Percentiles rank a stretch among this genome's conserved stretches.
These are phyloP conservation scores for Meriones unguiculatus DNA, from an alignment of 2,113 vertebrate genomes.

Conservation along the genomic window DNA sequence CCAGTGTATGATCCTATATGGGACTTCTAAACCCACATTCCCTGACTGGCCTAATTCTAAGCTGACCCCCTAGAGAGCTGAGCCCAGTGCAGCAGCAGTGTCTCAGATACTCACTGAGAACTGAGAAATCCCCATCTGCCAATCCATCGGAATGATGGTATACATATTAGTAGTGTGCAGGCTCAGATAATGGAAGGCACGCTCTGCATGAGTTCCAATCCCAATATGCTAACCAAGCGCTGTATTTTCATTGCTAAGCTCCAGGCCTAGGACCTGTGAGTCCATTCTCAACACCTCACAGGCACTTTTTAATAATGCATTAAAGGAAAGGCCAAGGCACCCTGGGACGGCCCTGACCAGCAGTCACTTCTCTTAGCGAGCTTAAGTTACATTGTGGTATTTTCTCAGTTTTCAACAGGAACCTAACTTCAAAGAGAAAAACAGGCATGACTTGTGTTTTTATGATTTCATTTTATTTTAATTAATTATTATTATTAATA, in stretches of 20 bases:
- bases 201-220: background rate
- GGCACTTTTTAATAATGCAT: background rate
- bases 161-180: background rate
- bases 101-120: slow-evolving; percentile 10
- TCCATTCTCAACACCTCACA: background rate
- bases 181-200: background rate
- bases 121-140: background rate
- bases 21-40: background rate
- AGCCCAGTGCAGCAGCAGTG: background rate
- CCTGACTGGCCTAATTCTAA: background rate
- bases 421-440: slow-evolving; percentile 67
- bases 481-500: background rate
- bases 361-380: background rate
- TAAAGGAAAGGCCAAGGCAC: background rate
- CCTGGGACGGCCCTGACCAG: background rate
- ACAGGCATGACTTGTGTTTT: slow-evolving; percentile 24
- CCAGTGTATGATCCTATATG: background rate
- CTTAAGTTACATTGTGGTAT: background rate
- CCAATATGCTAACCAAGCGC: background rate
- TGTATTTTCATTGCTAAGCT: background rate
- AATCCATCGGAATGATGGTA: background rate
- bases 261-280: background rate
- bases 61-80: background rate
- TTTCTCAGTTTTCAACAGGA: slow-evolving; percentile 64
- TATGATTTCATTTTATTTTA: slow-evolving; percentile 66